These are phyloP conservation scores for Carlito syrichta DNA, from an alignment of 2,113 vertebrate genomes.

Conservation along the genomic window DNA sequence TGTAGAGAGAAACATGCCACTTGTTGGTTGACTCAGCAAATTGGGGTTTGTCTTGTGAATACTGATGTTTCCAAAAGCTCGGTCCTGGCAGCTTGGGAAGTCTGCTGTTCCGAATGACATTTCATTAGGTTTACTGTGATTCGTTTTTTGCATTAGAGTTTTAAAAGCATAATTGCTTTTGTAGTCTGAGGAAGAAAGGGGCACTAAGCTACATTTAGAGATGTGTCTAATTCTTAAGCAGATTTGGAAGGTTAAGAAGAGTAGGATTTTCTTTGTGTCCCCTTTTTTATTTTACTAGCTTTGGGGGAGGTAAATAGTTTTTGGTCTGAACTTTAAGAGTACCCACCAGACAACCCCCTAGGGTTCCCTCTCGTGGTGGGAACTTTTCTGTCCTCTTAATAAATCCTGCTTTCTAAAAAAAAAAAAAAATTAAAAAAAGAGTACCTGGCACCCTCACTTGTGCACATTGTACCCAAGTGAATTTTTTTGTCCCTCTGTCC, in stretches of 20 bases:
- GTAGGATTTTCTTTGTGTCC: too few species aligned
- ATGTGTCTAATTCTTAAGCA: slow-evolving; percentile 13
- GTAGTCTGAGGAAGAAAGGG: slow-evolving; percentile 41
- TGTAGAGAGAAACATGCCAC: slow-evolving; percentile 40
- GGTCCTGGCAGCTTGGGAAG: slow-evolving; percentile 1
- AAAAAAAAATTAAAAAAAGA: too few species aligned
- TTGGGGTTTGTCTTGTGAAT: slow-evolving; percentile 38
- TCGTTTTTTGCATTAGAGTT: slow-evolving; percentile 53
- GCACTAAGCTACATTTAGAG: not conserved
- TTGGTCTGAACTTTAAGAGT: too few species aligned
- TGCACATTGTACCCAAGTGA: too few species aligned
- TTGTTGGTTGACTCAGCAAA: slow-evolving; percentile 34
- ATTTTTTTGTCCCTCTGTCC: too few species aligned
- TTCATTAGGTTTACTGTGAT: slow-evolving; percentile 62
- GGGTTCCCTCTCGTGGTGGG: too few species aligned
- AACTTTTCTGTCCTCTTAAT: too few species aligned
- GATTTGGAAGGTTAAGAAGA: not conserved
- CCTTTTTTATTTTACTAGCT: too few species aligned
- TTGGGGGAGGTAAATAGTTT: too few species aligned
- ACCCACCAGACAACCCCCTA: too few species aligned
- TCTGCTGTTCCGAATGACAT: slow-evolving; percentile 36
- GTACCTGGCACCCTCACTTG: too few species aligned
- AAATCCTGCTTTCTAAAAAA: too few species aligned
- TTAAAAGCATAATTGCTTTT: slow-evolving; percentile 59
- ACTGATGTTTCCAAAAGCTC: not conserved